Percentiles rank a stretch among this genome's conserved stretches.
phyloP scores from a whole-genome alignment of 1,140 invertebrate species.

The Drosophila equinoxialis region DNA sequence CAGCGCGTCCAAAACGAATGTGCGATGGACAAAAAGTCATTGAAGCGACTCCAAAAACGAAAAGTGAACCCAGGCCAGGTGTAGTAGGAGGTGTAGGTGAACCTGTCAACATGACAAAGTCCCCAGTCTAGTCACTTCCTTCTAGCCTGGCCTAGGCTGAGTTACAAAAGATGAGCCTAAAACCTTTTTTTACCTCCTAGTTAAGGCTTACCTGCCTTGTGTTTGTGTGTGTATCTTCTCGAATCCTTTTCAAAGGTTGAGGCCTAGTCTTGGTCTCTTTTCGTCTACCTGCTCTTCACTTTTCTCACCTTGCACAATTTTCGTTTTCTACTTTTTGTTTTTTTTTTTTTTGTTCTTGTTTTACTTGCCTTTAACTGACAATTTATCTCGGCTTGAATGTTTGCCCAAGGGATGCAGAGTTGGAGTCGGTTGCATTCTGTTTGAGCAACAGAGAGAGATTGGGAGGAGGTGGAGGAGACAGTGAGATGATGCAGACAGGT shows the following conservation, averaged over 20 bases:
- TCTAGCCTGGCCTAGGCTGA: not conserved
- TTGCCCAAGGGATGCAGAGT: conserved; percentile 35
- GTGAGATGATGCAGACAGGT: conserved; percentile 55
- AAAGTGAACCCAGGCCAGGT: not conserved
- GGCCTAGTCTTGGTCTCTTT: conserved; percentile 19
- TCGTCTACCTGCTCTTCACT: conserved; percentile 35
- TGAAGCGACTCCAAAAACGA: conserved; percentile 23
- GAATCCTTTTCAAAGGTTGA: conserved; percentile 22
- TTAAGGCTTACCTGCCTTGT: not conserved
- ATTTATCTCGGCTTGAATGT: conserved; percentile 67
- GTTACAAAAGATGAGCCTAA: conserved; percentile 5
- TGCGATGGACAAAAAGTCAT: conserved; percentile 22
- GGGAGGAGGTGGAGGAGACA: not conserved
- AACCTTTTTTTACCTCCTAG: not conserved
- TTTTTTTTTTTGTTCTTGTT: too few species aligned
- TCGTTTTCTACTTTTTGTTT: conserved; percentile 44
- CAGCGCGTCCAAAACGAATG: conserved; percentile 14
- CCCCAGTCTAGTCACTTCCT: conserved; percentile 5
- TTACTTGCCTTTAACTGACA: conserved; percentile 59
- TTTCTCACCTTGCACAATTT: conserved; percentile 74
- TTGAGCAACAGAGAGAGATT: conserved; percentile 15
- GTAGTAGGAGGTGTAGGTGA: not conserved
- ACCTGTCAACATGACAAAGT: conserved; percentile 12
- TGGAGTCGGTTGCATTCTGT: conserved; percentile 48
- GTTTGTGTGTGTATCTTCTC: not conserved